phyloP scores from a whole-genome alignment of 2,113 vertebrate genomes.

The Thryonomys swinderianus region DNA sequence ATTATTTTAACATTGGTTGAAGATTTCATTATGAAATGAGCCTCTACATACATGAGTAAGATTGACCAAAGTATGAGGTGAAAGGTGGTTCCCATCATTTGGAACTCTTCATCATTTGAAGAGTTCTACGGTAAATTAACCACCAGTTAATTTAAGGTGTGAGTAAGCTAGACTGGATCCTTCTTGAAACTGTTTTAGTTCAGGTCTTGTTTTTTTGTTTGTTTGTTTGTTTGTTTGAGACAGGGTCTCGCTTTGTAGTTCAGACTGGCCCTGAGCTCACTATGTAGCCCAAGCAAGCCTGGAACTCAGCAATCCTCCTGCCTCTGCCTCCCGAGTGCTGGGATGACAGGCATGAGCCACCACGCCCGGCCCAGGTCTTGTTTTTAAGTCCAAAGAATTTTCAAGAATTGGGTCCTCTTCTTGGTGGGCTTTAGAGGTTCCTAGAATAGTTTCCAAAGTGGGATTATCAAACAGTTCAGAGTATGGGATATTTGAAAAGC shows the following conservation, averaged over 20 bases:
- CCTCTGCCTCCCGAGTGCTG: too few species aligned
- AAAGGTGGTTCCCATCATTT: accelerated
- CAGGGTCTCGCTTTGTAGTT: too few species aligned
- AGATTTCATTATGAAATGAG: background rate
- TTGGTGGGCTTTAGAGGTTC: slow-evolving; percentile 23
- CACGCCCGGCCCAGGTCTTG: too few species aligned
- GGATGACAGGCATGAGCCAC: too few species aligned
- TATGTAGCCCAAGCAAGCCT: too few species aligned
- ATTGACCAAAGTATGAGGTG: background rate
- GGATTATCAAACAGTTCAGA: background rate
- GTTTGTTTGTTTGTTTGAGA: too few species aligned
- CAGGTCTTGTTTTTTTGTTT: background rate
- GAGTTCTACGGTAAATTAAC: background rate
- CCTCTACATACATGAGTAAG: background rate
- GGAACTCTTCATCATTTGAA: background rate
- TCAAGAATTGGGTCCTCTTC: background rate
- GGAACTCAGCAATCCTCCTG: too few species aligned
- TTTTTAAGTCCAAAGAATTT: background rate
- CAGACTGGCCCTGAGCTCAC: too few species aligned
- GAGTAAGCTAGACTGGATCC: background rate
- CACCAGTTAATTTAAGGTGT: accelerated
- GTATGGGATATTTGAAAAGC: background rate
- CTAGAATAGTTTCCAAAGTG: background rate
- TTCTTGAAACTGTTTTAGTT: background rate
- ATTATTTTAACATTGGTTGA: background rate